Evolutionary conservation across 2,113 vertebrate genomes (phyloP).

Genomic region (Morone chrysops): DNA sequence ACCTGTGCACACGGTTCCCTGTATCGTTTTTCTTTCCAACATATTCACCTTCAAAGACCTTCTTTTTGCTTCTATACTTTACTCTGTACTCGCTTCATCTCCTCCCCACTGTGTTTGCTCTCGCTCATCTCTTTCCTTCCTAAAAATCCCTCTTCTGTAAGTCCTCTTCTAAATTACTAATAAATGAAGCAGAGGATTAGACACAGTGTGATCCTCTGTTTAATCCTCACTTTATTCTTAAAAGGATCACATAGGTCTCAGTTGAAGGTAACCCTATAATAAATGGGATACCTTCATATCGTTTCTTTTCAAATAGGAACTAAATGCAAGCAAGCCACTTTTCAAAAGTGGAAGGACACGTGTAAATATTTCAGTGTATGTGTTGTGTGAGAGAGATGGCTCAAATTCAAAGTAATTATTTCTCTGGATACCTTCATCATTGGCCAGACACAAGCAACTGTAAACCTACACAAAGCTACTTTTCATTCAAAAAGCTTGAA

Average conservation of each 20-base stretch:
- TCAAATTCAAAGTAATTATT: constrained; percentile 11
- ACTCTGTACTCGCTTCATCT: background rate
- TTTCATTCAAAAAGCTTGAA: background rate
- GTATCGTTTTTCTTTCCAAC: background rate
- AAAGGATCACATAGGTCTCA: constrained; percentile 10
- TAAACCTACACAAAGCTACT: constrained; percentile 24
- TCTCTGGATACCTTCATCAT: constrained; percentile 2
- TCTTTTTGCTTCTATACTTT: constrained; percentile 2
- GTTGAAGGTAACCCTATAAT: background rate
- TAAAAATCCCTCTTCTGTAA: constrained; percentile 33
- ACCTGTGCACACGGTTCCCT: background rate
- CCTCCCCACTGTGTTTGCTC: background rate
- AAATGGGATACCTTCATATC: background rate
- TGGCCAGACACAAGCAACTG: constrained; percentile 8
- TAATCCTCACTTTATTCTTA: constrained; percentile 45
- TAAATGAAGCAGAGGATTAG: constrained; percentile 42
- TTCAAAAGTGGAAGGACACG: background rate
- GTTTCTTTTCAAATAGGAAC: background rate
- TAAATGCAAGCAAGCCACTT: background rate
- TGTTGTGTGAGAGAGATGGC: constrained; percentile 3
- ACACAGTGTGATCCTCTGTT: constrained; percentile 44
- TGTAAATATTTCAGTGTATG: background rate
- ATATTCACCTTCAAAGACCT: constrained; percentile 23
- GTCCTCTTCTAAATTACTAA: constrained; percentile 34
- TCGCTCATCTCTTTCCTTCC: constrained; percentile 9